Evolutionary conservation across 2,797 vertebrate genomes (phyloP), one percentile per base, ranked within the genome.

Genomic region (Sylvia borin): DNA sequence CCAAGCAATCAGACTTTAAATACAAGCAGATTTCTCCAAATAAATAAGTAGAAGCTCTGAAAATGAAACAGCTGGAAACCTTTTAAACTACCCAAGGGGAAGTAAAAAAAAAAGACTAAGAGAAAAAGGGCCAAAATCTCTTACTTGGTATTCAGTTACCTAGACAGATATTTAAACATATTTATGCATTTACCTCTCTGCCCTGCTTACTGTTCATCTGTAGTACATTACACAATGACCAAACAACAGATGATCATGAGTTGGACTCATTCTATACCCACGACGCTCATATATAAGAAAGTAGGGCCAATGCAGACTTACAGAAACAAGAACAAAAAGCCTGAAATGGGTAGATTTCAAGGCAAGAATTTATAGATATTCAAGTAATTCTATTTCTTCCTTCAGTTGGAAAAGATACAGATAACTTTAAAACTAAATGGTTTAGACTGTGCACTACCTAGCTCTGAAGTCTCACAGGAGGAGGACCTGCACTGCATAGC

Each of bases 401-500:
- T 81, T 67, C 36, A 16, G 24, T 0, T 62, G 20, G 21, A 40
- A 86, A 77, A 88, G 8, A 51, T 9, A 70, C 5, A 88, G 43
- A 54, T 32, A 8, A 31, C 34, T 76, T 73, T 22, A 72, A 71
- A 79, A 76, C 5, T 14, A 67, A 67, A 71, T 17, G 17, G 25
- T 67, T 84, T 29, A 48, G 3, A 1, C 53, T 4, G 7, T 11
- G 8, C 15, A 13, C 53, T 48, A 6, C 25, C 9, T 8, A 24
- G 16, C 18, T 67, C 48, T 42, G 50, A 58, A 13, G 32, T 47
- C 71, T 74, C 66, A 48, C 1, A 10, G 53, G 26, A 61, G 27
- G 15, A 58, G 14, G 11, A n/a, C 1, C 0, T 13, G n/a, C 20
- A 19, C 42, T 42, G 7, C 7, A 10, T 0, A 72, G 22, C 6